Evolutionary conservation across 2,113 vertebrate species (phyloP), one percentile per base, ranked within the genome.

Genomic region (Podarcis raffonei): DNA sequence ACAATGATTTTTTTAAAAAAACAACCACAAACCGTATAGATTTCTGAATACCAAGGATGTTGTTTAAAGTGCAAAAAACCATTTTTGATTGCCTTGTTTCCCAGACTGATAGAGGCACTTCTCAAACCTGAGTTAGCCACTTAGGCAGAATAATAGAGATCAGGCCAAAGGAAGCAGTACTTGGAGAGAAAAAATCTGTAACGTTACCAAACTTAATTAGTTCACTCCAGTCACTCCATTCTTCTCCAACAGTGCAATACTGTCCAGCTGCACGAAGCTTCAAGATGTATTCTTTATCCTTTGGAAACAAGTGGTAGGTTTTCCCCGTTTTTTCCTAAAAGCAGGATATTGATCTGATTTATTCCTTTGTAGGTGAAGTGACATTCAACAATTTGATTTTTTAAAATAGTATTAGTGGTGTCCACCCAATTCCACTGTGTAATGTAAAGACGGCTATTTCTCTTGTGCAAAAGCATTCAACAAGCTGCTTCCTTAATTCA

Each of bases 221-320:
- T 48, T 83, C 18, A 66, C 94, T 97, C 96, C 96, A 97, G 62
- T 90, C 53, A 0, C 96, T 89, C 95, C 95, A 97, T 0, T 3
- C 65, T 7, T 1, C 3, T 30, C 9, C 80, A 23, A 95, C 0
- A 0, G 0, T 0, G 81, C 94, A 95, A 12, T 2, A 0, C 0
- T 2, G 48, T 1, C 91, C 89, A 0, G 37, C 0, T 80, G 90
- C 90, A 90, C 96, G 89, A 3, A 96, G 88, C 89, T n/a, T 85
- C 89, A 97, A 35, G 2, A 32, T 35, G 22, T 95, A 94, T 6
- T 0, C 81, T 42, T 87, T 85, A 22, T 82, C 80, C 42, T 82
- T 2, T 16, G 94, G 71, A 0, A 53, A 53, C 48, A 53, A 53
- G 48, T 53, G 2, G 48, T 53, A 53, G 48, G 48, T 53, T 53